phyloP scores from a whole-genome alignment of 2,113 vertebrate genomes.

The Nipponia nippon region DNA sequence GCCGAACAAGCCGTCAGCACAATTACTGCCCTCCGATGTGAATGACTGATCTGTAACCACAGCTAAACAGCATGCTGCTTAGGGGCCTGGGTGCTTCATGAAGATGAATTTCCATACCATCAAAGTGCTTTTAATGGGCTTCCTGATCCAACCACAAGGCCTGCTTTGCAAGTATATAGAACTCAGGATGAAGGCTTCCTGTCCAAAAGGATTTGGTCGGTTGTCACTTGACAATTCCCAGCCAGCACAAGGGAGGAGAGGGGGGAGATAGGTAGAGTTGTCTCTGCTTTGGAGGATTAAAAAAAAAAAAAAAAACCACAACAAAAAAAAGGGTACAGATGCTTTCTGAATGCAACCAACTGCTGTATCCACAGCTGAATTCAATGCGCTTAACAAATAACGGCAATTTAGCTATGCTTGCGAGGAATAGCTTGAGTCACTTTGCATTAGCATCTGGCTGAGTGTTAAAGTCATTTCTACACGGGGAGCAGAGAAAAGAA shows the following conservation, averaged over 20 bases:
- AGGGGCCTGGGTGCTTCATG: constrained; percentile 76
- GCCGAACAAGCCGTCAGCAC: constrained; percentile 80
- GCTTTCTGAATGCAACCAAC: constrained; percentile 80
- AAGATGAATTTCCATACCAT: constrained; percentile 86
- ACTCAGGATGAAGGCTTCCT: constrained; percentile 79
- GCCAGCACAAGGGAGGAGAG: constrained; percentile 69
- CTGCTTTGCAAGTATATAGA: constrained; percentile 77
- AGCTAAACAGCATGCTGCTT: constrained; percentile 80
- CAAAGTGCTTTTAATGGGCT: constrained; percentile 84
- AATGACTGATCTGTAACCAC: constrained; percentile 86
- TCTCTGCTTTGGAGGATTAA: constrained; percentile 76
- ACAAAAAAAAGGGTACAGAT: constrained; percentile 73
- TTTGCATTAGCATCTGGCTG: constrained; percentile 91
- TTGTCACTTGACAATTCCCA: constrained; percentile 87
- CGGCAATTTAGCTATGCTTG: constrained; percentile 90
- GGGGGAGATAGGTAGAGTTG: constrained; percentile 74
- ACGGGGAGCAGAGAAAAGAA: constrained; percentile 77
- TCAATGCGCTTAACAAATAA: constrained; percentile 97
- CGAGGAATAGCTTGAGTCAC: constrained; percentile 89
- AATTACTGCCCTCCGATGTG: constrained; percentile 79
- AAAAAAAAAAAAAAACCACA: neutral
- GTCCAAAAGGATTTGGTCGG: constrained; percentile 83
- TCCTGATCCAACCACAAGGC: constrained; percentile 80
- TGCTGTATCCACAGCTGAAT: constrained; percentile 86
- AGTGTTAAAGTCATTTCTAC: constrained; percentile 82